phyloP scores from a whole-genome alignment of 2,113 vertebrate genomes.

The Cebidichthys violaceus region DNA sequence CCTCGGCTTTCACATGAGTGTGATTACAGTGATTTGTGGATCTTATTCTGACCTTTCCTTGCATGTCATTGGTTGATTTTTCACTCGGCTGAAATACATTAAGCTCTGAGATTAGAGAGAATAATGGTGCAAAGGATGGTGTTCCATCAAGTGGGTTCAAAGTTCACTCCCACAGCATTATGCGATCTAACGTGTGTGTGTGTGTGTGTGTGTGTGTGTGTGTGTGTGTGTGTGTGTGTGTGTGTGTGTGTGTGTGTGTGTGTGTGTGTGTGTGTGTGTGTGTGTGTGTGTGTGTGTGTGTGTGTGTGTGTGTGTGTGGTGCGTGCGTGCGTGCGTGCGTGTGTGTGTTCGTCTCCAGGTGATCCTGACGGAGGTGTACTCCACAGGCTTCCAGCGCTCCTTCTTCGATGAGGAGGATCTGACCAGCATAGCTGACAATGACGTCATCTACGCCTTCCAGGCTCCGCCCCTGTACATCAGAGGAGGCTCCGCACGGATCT shows the following conservation, averaged over 20 bases:
- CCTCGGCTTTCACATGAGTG: neutral
- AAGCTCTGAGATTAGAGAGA: neutral
- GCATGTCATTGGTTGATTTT: neutral
- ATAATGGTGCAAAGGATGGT: neutral
- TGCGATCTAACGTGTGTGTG: slow-evolving; percentile 19
- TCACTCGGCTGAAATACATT: neutral
- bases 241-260: slow-evolving; percentile 4
- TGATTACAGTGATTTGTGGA: neutral
- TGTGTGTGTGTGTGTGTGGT: slow-evolving; percentile 5
- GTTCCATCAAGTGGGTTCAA: neutral
- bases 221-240: slow-evolving; percentile 4
- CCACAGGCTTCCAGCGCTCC: slow-evolving; percentile 91
- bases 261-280: slow-evolving; percentile 4
- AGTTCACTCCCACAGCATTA: slow-evolving; percentile 8
- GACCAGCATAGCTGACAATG: slow-evolving; percentile 85
- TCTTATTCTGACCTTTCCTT: neutral
- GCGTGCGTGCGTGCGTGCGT: no score
- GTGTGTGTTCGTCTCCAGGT: slow-evolving; percentile 80
- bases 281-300: slow-evolving; percentile 2
- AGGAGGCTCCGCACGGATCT: slow-evolving; percentile 80
- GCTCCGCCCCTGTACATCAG: slow-evolving; percentile 82
- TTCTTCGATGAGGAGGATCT: slow-evolving; percentile 91
- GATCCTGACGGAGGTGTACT: slow-evolving; percentile 91
- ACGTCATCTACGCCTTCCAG: slow-evolving; percentile 92
- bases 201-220: slow-evolving; percentile 5